These are phyloP conservation scores for Carlito syrichta DNA, from an alignment of 2,113 vertebrate species.

Conservation along the genomic window DNA sequence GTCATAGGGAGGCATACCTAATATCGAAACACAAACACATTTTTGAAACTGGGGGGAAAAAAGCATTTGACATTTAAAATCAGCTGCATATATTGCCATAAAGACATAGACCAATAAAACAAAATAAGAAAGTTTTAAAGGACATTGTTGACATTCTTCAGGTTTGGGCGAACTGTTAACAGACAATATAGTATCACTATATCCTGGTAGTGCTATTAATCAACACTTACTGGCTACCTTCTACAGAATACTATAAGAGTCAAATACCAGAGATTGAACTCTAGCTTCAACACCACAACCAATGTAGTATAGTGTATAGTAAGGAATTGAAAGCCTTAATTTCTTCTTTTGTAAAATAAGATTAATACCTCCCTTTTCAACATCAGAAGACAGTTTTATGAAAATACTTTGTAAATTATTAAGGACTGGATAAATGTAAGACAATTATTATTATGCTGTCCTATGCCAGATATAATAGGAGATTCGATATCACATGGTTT, in stretches of 20 bases:
- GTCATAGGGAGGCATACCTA: conserved; percentile 43
- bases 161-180: neutral
- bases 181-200: neutral
- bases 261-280: neutral
- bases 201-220: neutral
- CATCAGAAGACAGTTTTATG: neutral
- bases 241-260: neutral
- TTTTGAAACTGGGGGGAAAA: neutral
- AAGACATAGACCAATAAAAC: neutral
- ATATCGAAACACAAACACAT: conserved; percentile 50
- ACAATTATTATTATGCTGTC: neutral
- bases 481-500: neutral
- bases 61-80: neutral
- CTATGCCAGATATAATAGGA: neutral
- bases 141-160: neutral
- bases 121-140: neutral
- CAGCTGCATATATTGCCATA: neutral
- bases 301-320: neutral
- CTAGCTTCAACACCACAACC: neutral
- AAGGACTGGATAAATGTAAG: neutral
- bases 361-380: neutral
- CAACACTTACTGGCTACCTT: neutral
- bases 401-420: conserved; percentile 12
- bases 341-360: neutral
- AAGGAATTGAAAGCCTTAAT: neutral